Evolutionary conservation across 2,797 vertebrate genomes (phyloP).

Genomic region (Acanthopagrus latus): DNA sequence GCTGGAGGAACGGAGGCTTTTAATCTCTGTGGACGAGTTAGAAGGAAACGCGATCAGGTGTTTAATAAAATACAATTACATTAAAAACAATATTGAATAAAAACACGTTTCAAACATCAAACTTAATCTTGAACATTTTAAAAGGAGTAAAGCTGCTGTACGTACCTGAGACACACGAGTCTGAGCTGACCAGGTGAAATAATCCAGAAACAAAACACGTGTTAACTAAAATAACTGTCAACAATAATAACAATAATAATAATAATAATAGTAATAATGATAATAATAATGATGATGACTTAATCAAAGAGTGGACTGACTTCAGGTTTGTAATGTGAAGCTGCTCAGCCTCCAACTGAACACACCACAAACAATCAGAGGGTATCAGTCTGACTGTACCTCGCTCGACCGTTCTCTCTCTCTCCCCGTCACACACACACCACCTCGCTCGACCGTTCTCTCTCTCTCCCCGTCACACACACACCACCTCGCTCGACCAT

Average conservation of each 20-base stretch:
- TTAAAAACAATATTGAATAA: too few relatives aligned
- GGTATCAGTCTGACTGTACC: conserved; percentile 17
- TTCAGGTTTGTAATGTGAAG: conserved; percentile 21
- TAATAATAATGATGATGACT: neutral
- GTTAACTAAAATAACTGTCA: too few relatives aligned
- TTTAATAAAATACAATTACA: too few relatives aligned
- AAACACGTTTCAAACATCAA: too few relatives aligned
- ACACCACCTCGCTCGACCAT: conserved; percentile 1
- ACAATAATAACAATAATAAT: too few relatives aligned
- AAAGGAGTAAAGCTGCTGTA: too few relatives aligned
- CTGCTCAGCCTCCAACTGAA: conserved; percentile 40
- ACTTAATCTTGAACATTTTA: too few relatives aligned
- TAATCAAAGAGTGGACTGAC: neutral
- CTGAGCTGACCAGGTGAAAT: neutral
- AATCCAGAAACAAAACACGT: neutral
- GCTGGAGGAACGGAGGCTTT: too few relatives aligned
- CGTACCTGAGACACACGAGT: neutral
- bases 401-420: conserved; percentile 26
- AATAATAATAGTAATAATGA: neutral
- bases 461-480: neutral
- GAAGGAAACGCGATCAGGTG: too few relatives aligned
- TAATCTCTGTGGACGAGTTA: too few relatives aligned
- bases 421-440: neutral
- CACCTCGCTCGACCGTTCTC: neutral
- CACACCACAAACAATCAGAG: conserved; percentile 19